These are phyloP conservation scores for Lophochroa leadbeateri DNA, from an alignment of 2,113 vertebrate genomes.

Conservation along the genomic window DNA sequence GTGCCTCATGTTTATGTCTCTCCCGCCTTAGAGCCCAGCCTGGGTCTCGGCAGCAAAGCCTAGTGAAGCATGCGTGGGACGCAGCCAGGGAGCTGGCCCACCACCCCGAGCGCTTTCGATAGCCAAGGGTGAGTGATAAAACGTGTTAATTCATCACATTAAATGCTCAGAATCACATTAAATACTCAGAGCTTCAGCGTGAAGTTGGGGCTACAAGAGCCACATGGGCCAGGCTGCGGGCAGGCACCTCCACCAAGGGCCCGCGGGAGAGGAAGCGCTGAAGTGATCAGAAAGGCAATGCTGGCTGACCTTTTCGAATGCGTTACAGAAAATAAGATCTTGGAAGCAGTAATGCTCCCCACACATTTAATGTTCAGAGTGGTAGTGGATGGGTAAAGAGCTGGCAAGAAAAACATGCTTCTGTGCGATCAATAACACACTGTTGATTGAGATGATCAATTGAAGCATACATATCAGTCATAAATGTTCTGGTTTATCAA, in stretches of 20 bases:
- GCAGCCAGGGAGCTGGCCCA: neutral
- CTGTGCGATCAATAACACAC: neutral
- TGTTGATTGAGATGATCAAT: neutral
- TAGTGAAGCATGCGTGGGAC: neutral
- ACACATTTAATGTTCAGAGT: neutral
- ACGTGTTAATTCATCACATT: neutral
- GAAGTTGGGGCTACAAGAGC: neutral
- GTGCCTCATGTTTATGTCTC: neutral
- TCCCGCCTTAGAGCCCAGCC: neutral
- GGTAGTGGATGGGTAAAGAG: neutral
- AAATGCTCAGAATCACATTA: neutral
- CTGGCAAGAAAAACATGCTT: neutral
- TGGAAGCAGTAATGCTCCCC: neutral
- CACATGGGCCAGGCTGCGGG: neutral
- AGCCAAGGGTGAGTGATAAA: neutral
- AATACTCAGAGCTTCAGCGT: neutral
- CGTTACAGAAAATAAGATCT: neutral
- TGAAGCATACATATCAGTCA: neutral
- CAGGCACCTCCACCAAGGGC: accelerated
- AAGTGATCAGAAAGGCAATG: accelerated
- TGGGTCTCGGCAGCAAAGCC: neutral
- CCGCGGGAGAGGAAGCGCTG: neutral
- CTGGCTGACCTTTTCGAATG: accelerated
- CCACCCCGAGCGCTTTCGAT: neutral
- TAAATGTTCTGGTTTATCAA: neutral